Base-by-base conservation (phyloP, 2,113 vertebrate species). In the Pantherophis guttatus region DNA sequence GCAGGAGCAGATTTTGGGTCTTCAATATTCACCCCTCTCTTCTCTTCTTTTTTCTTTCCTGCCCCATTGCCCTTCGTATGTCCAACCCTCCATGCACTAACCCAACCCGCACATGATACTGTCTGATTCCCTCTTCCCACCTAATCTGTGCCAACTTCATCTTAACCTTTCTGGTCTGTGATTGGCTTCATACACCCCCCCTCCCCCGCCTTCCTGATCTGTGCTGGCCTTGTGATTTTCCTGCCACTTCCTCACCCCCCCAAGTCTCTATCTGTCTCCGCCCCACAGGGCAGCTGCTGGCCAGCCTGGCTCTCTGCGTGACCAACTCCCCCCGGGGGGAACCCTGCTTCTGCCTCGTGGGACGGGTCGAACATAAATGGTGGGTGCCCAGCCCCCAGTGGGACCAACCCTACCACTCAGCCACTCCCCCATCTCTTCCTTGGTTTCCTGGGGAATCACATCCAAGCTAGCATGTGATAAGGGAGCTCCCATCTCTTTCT, bases 291-390 rank as follows among this genome's bases (percentile, higher is more conserved):
- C 86, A 85, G 48, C 91, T 53, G 55, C 87, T 88, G 54, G 90
- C 57, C 91, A 89, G 54, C 48, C 89, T 92, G 90, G 91, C 91
- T 81, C 88, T 92, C 86, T 91, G 91, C 65, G 93, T 93, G n/a
- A 93, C 93, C 93, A 92, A 92, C 86, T 94, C 93, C 91, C 70
- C 91, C 89, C 86, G 91, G 86, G 89, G 89, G 86, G 89, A 94
- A 58, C 94, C 92, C 88, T 94, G 94, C 91, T 95, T 92, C 93
- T 95, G 87, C 70, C 75, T 94, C 75, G 92, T 95, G 58, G 93
- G 93, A 87, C 92, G 52, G 65, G 75, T 89, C 89, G 93, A 93
- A 75, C 86, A 87, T 86, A 90, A 91, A 62, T 89, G 87, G 91
- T 86, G 93, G 91, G 91, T 91, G 92, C 44, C 90, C 94, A 33